phyloP scores from a whole-genome alignment of 2,797 vertebrate genomes.

The Gymnocypris eckloni region DNA sequence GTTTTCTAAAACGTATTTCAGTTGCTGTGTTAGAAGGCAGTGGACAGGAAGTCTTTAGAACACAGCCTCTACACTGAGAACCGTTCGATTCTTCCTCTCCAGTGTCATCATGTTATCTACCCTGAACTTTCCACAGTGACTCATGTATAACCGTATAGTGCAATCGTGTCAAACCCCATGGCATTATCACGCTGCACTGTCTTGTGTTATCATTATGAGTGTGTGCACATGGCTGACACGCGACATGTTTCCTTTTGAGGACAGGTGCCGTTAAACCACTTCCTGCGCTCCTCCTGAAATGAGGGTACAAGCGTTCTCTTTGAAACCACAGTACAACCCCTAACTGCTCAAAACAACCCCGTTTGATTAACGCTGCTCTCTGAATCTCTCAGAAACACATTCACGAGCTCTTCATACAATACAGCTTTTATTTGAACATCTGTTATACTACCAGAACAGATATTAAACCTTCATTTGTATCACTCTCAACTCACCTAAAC shows the following conservation, averaged over 20 bases:
- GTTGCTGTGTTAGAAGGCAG: background rate
- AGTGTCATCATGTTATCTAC: background rate
- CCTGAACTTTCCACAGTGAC: constrained; percentile 21
- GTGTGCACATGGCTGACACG: constrained; percentile 31
- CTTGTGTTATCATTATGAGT: constrained; percentile 31
- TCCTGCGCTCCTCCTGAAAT: constrained; percentile 33
- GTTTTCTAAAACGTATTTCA: background rate
- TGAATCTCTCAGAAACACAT: background rate
- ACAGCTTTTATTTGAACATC: constrained; percentile 31
- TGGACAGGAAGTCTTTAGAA: background rate
- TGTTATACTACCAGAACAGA: background rate
- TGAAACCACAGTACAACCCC: constrained; percentile 26
- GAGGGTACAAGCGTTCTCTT: background rate
- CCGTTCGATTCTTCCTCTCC: background rate
- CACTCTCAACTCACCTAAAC: background rate
- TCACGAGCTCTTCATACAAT: background rate
- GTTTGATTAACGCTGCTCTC: background rate
- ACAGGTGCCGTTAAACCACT: constrained; percentile 55
- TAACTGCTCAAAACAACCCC: constrained; percentile 7
- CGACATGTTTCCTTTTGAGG: constrained; percentile 50
- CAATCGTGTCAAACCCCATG: background rate
- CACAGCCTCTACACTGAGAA: background rate
- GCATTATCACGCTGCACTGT: background rate
- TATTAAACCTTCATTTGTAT: constrained; percentile 10
- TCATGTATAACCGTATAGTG: background rate